A percentile compares a stretch with the other conserved stretches of the same genome.
phyloP scores from a whole-genome alignment of 2,113 vertebrate species.

The Hirundichthys speculiger region DNA sequence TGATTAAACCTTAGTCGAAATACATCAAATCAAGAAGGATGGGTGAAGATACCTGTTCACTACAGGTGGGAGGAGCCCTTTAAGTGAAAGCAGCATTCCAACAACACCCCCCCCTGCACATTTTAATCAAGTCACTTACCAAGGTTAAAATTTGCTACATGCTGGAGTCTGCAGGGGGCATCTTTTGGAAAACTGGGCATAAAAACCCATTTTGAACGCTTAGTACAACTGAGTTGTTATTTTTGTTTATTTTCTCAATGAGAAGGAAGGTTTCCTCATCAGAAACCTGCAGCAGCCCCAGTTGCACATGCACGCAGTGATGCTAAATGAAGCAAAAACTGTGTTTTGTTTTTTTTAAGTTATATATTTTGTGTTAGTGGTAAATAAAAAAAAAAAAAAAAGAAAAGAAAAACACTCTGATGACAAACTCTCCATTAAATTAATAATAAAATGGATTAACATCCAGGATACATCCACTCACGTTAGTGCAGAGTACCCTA shows the following conservation, averaged over 20 bases:
- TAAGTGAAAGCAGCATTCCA: background rate
- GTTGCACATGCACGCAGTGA: constrained; percentile 21
- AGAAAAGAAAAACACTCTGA: constrained; percentile 32
- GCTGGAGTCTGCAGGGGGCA: background rate
- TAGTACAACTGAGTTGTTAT: background rate
- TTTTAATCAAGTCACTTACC: background rate
- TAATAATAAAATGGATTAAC: constrained; percentile 14
- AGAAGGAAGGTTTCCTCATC: constrained; percentile 5
- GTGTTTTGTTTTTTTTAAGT: constrained; percentile 9
- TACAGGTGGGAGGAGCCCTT: background rate
- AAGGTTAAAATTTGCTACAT: background rate
- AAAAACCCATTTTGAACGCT: background rate
- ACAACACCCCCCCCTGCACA: background rate
- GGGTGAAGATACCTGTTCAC: background rate
- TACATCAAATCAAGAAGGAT: constrained; percentile 3
- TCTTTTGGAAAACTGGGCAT: background rate
- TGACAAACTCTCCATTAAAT: constrained; percentile 23
- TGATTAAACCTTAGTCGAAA: background rate
- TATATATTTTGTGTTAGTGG: constrained; percentile 10
- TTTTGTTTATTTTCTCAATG: too few relatives aligned
- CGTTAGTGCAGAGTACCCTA: constrained; percentile 24
- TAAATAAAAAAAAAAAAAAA: constrained; percentile 32
- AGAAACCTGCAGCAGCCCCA: constrained; percentile 8
- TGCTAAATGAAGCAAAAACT: constrained; percentile 10
- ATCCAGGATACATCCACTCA: constrained; percentile 15